Evolutionary conservation across 2,797 vertebrate species (phyloP), one percentile per base, ranked within the genome.

Genomic region (Coccyzus lansbergi): DNA sequence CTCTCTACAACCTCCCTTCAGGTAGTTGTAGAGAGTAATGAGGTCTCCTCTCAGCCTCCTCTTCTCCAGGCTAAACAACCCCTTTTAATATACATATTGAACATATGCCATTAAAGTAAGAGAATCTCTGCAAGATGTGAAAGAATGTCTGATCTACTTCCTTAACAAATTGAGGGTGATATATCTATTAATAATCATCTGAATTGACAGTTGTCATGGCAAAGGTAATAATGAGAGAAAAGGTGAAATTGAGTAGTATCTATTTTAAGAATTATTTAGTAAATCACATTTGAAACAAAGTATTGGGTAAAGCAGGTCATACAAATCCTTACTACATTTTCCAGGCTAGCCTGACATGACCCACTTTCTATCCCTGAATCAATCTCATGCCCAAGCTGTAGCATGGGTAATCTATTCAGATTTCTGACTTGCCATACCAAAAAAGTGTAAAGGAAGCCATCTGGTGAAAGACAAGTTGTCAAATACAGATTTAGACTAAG

Each of bases 311-410:
- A 91, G 77, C 59, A 94, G 59, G 74, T 72, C 26, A 86, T 76
- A 33, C 79, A 90, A 84, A 88, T 56, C 31, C 79, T 86, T 44
- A 42, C 21, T 55, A 6, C 34, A 78, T 59, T 82, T 92, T 88
- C 72, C 59, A 82, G 46, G 10, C 63, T 79, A 70, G 74, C 44
- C 38, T 78, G 69, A 71, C 31, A 79, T 83, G 90, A 87, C 72
- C 69, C 76, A 92, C 22, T 94, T 95, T 92, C 77, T 79, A 10
- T 36, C 70, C 80, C 48, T 69, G 79, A 72, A 93, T 86, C 83
- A 92, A 49, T 92, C 74, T 88, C 70, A 71, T 46, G 46, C 18
- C 55, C 51, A 92, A 76, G 20, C 55, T 65, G n/a, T 68, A 48
- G 53, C 34, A 69, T 26, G 22, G 18, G 42, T 86, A 91, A 88